phyloP scores from a whole-genome alignment of 1,140 invertebrate species.

The Zaprionus ornatus region DNA sequence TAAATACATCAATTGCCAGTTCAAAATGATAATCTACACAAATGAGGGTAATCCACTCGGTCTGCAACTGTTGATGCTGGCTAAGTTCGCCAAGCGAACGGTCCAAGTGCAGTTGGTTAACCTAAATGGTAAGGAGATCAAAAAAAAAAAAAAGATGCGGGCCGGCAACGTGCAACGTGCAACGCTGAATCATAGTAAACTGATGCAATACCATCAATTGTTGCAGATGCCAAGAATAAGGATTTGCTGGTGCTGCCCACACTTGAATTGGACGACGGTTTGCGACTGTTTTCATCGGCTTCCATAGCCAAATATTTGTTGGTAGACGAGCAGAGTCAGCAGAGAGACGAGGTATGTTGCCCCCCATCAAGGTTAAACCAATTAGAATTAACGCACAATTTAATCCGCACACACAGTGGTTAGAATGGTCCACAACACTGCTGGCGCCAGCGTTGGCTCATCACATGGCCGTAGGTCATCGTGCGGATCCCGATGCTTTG shows the following conservation, averaged over 20 bases:
- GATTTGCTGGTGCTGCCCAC: conserved; percentile 84
- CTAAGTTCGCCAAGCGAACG: conserved; percentile 86
- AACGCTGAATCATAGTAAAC: conserved; percentile 27
- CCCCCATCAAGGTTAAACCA: conserved; percentile 65
- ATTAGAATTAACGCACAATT: conserved; percentile 32
- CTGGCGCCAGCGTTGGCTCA: conserved; percentile 86
- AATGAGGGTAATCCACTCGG: conserved; percentile 90
- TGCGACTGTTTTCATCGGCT: conserved; percentile 85
- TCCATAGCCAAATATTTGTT: conserved; percentile 86
- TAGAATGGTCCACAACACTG: conserved; percentile 90
- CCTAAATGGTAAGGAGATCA: conserved; percentile 85
- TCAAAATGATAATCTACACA: conserved; percentile 87
- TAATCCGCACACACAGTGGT: conserved; percentile 85
- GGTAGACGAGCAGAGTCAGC: conserved; percentile 76
- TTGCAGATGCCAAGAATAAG: conserved; percentile 66
- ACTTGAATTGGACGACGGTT: conserved; percentile 84
- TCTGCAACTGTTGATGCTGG: conserved; percentile 88
- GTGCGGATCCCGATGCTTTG: conserved; percentile 84
- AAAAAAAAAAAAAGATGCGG: neutral
- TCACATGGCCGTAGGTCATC: conserved; percentile 84
- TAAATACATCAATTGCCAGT: conserved; percentile 11
- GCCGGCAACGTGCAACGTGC: conserved; percentile 45
- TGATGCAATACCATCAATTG: conserved; percentile 61
- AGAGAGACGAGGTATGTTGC: conserved; percentile 69
- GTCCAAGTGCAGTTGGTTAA: conserved; percentile 85